Conservation (phyloP, 1,140 invertebrate species). For the Caerostris darwini region DNA sequence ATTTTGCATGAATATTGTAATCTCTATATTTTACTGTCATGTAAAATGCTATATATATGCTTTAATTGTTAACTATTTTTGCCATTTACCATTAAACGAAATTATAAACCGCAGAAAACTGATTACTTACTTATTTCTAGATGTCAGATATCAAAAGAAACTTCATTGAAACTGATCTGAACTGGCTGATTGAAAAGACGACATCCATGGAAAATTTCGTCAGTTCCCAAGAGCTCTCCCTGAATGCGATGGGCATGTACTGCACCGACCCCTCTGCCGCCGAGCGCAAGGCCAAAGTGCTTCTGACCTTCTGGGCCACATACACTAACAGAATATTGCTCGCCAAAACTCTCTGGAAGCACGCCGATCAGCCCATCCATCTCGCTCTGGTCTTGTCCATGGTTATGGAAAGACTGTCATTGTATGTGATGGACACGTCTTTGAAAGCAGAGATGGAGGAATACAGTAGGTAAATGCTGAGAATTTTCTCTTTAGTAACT, state of each 20-base stretch:
- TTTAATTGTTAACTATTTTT: no score
- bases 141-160: conserved; percentile 79
- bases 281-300: conserved; percentile 80
- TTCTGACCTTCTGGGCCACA: conserved; percentile 81
- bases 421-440: conserved; percentile 79
- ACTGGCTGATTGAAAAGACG: conserved; percentile 79
- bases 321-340: conserved; percentile 80
- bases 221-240: conserved; percentile 81
- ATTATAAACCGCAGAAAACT: no score
- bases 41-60: no score
- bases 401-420: conserved; percentile 79
- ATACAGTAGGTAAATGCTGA: conserved; percentile 74
- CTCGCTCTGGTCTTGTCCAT: conserved; percentile 81
- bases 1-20: neutral
- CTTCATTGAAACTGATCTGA: conserved; percentile 79
- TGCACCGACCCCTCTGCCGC: conserved; percentile 80
- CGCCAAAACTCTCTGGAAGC: conserved; percentile 82
- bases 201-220: conserved; percentile 81
- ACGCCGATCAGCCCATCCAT: conserved; percentile 82
- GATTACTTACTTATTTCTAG: conserved; percentile 20
- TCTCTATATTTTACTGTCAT: neutral
- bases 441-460: conserved; percentile 79
- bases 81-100: no score
- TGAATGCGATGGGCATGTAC: conserved; percentile 80
- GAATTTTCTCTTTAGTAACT: neutral